Percentiles rank a stretch among this genome's conserved stretches.
phyloP scores from a whole-genome alignment of 2,888 invertebrate genomes.

The Hirtodrosophila cameraria region DNA sequence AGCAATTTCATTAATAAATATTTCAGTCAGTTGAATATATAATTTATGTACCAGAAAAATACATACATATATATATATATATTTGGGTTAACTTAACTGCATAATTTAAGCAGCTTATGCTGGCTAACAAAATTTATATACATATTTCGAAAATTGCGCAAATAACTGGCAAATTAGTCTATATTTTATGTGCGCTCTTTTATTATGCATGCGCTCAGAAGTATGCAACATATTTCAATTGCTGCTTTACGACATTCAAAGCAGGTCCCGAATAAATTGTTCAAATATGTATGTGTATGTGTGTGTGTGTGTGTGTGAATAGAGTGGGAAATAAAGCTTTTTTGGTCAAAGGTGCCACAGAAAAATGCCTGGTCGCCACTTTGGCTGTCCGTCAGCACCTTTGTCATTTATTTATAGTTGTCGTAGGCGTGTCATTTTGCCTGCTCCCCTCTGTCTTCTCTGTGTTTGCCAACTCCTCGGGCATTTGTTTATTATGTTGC shows the following conservation, averaged over 20 bases:
- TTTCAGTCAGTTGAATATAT: slow-evolving; percentile 48
- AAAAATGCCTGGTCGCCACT: slow-evolving; percentile 23
- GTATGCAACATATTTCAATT: slow-evolving; percentile 54
- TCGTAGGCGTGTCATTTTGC: slow-evolving; percentile 45
- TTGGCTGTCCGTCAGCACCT: slow-evolving; percentile 49
- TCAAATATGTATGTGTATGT: neutral
- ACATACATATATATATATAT: slow-evolving; percentile 8
- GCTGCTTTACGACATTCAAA: slow-evolving; percentile 40
- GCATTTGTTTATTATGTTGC: slow-evolving; percentile 28
- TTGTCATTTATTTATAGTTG: slow-evolving; percentile 68
- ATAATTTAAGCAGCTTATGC: slow-evolving; percentile 31
- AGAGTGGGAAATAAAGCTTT: slow-evolving; percentile 14
- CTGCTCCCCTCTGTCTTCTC: slow-evolving; percentile 1
- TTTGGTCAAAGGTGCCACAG: slow-evolving; percentile 34
- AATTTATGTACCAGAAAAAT: slow-evolving; percentile 34
- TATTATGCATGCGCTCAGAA: slow-evolving; percentile 50
- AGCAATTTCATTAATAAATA: slow-evolving; percentile 71
- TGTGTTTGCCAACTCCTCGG: neutral
- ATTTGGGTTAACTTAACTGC: slow-evolving; percentile 17
- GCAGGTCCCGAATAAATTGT: slow-evolving; percentile 51
- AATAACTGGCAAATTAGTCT: slow-evolving; percentile 65
- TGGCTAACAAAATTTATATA: slow-evolving; percentile 30
- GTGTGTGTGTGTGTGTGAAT: slow-evolving; percentile 1
- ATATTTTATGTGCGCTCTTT: slow-evolving; percentile 42
- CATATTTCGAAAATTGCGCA: slow-evolving; percentile 22